Conservation (phyloP, 2,113 vertebrate species). For the Perca flavescens region DNA sequence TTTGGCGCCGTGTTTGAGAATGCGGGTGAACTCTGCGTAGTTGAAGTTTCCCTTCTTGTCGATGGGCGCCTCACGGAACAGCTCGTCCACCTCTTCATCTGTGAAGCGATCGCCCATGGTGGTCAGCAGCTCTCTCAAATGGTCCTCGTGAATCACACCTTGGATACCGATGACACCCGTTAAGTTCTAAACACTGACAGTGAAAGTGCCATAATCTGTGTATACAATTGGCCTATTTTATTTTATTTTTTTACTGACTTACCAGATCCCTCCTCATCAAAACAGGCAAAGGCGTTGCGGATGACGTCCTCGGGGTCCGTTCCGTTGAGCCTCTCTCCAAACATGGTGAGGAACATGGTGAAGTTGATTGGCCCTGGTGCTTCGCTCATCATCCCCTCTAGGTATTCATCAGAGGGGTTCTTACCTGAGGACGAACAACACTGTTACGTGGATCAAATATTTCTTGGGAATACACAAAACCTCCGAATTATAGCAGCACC, state of each 20-base stretch:
- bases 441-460: background rate
- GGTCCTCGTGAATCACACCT: slow-evolving; percentile 97
- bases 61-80: slow-evolving; percentile 97
- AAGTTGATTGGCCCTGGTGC: slow-evolving; percentile 99
- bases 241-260: background rate
- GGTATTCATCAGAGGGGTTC: slow-evolving; percentile 97
- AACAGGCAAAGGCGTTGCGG: slow-evolving; percentile 98
- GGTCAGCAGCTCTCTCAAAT: slow-evolving; percentile 96
- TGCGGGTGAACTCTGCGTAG: slow-evolving; percentile 98
- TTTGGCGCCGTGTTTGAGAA: slow-evolving; percentile 97
- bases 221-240: too few species aligned
- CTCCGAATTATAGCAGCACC: background rate
- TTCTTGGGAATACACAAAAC: background rate
- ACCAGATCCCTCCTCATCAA: slow-evolving; percentile 97
- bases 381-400: slow-evolving; percentile 99
- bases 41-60: slow-evolving; percentile 99
- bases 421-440: slow-evolving; percentile 86
- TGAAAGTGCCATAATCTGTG: background rate
- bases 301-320: slow-evolving; percentile 98
- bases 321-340: slow-evolving; percentile 96
- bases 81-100: slow-evolving; percentile 97
- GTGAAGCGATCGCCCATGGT: slow-evolving; percentile 99
- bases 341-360: slow-evolving; percentile 99
- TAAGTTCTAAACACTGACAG: background rate
- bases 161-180: background rate